Evolutionary conservation across 1,140 invertebrate genomes (phyloP), one percentile per base, ranked within the genome.

Genomic region (Latrodectus geometricus): DNA sequence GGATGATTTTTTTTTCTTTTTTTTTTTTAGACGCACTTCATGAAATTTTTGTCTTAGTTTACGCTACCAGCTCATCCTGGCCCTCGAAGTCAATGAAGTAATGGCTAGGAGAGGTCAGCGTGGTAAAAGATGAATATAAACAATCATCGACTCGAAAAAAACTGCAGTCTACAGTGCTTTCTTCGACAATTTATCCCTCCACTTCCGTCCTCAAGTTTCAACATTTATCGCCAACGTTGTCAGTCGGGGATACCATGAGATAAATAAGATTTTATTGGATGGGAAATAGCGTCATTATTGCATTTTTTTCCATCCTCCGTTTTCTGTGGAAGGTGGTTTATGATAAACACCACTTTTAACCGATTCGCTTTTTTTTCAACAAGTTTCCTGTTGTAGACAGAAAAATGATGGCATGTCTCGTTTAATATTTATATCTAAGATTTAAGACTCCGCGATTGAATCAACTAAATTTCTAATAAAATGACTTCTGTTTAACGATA

Each of bases 191-290:
- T 21, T 69, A n/a, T 69, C 21, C 70, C 50, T 9, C 70, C 21
- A 7, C 23, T 21, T 65, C 21, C 52, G 20, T 20, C 80, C 50
- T 23, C 50, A 70, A 52, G n/a, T 70, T n/a, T 52, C 12, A 12
- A n/a, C n/a, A 74, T 61, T 83, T 74, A 74, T 74, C 52, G 12
- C 23, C 35, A 52, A 14, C 66, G 23, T 23, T 35, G 75, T 77
- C 65, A 65, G 68, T 17, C 17, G 20, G 23, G 80, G 70, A 73
- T 65, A 61, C 66, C 8, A 61, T n/a, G 20, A 66, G 69, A 74
- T 83, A 83, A 83, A 83, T 83, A 83, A 20, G 65, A 20, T 83
- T 83, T 83, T 83, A 83, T 83, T 83, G 70, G 80, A 74, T 83
- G 80, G 80, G 80, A 83, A 83, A 83, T 83, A 11, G 70, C 80